Evolutionary conservation across 2,113 vertebrate species (phyloP).

Genomic region (Indicator indicator): DNA sequence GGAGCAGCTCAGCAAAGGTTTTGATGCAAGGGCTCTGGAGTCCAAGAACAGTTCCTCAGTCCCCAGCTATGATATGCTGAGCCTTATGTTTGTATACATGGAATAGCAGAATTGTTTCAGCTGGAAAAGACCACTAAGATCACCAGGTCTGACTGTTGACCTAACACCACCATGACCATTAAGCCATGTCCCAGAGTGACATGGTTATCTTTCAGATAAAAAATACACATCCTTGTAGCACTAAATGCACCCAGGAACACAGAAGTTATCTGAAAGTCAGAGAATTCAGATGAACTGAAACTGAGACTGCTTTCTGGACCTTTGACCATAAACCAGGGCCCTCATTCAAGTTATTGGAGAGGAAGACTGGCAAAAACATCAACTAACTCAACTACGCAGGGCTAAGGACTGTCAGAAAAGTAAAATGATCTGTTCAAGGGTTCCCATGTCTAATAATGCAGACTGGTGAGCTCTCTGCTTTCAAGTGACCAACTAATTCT

Average conservation of each 20-base stretch:
- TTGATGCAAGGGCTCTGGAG: background rate
- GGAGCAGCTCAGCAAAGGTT: background rate
- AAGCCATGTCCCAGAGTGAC: too few relatives aligned
- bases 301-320: background rate
- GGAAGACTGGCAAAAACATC: background rate
- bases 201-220: background rate
- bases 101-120: too few relatives aligned
- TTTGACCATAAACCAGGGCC: background rate
- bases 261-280: background rate
- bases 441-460: background rate
- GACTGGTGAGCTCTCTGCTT: background rate
- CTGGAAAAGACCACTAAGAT: too few relatives aligned
- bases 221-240: background rate
- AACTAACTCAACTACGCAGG: background rate
- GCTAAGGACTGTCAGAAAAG: background rate
- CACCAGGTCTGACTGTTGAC: too few relatives aligned
- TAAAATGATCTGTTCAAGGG: background rate
- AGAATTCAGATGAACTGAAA: background rate
- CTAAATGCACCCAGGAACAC: background rate
- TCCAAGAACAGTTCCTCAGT: background rate
- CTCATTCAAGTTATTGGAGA: background rate
- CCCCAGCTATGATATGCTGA: background rate
- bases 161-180: too few relatives aligned
- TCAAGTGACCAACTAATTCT: background rate
- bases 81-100: background rate